Percentiles rank a stretch among this genome's conserved stretches.
Evolutionary conservation across 2,888 invertebrate genomes (phyloP).

Genomic region (Caenorhabditis becei): DNA sequence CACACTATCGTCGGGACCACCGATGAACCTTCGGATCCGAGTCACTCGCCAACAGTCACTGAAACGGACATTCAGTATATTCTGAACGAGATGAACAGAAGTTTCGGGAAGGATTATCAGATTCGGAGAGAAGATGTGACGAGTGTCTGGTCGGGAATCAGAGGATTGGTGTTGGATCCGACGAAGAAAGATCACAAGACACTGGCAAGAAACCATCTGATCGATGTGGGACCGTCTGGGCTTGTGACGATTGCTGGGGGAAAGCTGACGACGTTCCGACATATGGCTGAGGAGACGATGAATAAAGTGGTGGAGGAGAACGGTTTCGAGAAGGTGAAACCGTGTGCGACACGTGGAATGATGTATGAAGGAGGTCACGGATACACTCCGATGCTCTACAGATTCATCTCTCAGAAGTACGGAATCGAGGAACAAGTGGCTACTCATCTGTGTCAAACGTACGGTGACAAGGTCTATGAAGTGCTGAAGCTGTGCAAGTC

Average conservation of each 20-base stretch:
- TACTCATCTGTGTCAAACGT: slow-evolving; percentile 36
- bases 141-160: slow-evolving; percentile 46
- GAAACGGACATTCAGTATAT: slow-evolving; percentile 39
- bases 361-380: slow-evolving; percentile 41
- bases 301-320: slow-evolving; percentile 33
- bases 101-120: slow-evolving; percentile 36
- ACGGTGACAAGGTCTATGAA: slow-evolving; percentile 41
- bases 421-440: slow-evolving; percentile 48
- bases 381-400: slow-evolving; percentile 46
- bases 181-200: slow-evolving; percentile 33
- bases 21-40: slow-evolving; percentile 16
- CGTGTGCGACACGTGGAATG: slow-evolving; percentile 39
- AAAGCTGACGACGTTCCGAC: slow-evolving; percentile 47
- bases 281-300: slow-evolving; percentile 48
- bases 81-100: slow-evolving; percentile 44
- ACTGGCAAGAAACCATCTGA: slow-evolving; percentile 36
- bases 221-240: slow-evolving; percentile 34
- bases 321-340: slow-evolving; percentile 5
- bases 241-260: slow-evolving; percentile 55
- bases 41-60: slow-evolving; percentile 23
- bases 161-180: slow-evolving; percentile 44
- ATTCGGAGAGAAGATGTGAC: slow-evolving; percentile 39
- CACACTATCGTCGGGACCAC: slow-evolving; percentile 38
- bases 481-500: slow-evolving; percentile 48
- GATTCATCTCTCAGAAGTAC: slow-evolving; percentile 35